Conservation (phyloP, 1,140 invertebrate species). For the Coenobita brevimanus region DNA sequence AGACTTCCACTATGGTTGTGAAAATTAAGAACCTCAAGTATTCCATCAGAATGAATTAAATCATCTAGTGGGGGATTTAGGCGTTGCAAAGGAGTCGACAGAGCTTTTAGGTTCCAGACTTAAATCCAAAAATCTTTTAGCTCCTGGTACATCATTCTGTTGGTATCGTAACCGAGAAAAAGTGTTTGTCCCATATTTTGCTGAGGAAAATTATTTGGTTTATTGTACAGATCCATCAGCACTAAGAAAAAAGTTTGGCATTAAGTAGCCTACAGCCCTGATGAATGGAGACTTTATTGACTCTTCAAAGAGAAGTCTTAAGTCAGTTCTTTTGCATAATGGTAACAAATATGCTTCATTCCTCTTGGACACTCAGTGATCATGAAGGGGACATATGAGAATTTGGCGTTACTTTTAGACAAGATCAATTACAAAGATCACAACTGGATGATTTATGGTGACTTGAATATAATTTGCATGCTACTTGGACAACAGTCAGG, state of each 20-base stretch:
- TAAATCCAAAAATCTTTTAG: too few relatives aligned
- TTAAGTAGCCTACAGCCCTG: conserved; percentile 11
- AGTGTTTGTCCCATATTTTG: conserved; percentile 31
- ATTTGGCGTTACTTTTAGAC: background rate
- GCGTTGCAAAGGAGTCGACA: background rate
- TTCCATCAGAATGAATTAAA: background rate
- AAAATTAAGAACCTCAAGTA: background rate
- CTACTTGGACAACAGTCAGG: too few relatives aligned
- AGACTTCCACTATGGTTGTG: background rate
- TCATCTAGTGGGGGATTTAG: conserved; percentile 15
- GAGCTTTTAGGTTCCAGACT: conserved; percentile 22
- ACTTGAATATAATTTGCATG: too few relatives aligned
- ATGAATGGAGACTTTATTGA: conserved; percentile 18
- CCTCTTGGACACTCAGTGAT: conserved; percentile 11
- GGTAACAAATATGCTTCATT: conserved; percentile 7
- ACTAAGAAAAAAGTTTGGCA: conserved; percentile 17
- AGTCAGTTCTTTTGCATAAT: conserved; percentile 6
- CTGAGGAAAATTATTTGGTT: conserved; percentile 17
- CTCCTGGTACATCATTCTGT: too few relatives aligned
- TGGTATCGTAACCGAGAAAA: conserved; percentile 8
- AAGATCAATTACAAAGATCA: conserved; percentile 22
- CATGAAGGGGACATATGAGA: conserved; percentile 11
- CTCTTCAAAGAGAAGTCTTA: background rate
- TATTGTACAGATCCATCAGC: conserved; percentile 6
- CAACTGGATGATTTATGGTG: conserved; percentile 19